Conservation (phyloP, 2,888 invertebrate genomes). For the Anaspis maculata region DNA sequence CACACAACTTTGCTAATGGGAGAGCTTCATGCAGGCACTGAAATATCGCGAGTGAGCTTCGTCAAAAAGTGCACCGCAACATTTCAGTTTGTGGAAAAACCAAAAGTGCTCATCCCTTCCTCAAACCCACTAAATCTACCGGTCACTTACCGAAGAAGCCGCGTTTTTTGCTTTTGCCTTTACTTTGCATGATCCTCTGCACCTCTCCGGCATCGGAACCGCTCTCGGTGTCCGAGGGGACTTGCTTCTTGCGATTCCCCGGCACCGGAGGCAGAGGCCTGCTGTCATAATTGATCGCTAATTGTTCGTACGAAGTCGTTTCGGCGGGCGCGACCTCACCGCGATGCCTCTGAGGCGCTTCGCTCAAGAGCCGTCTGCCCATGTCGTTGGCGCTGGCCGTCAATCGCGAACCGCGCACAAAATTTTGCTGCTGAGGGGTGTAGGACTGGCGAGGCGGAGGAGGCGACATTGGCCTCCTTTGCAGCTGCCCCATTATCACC, state of each 20-base stretch:
- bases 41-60: too few relatives aligned
- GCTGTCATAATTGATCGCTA: constrained; percentile 7
- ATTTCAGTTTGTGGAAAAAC: too few relatives aligned
- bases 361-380: constrained; percentile 26
- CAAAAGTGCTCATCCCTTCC: too few relatives aligned
- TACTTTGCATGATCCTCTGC: constrained; percentile 52
- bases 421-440: constrained; percentile 23
- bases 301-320: neutral
- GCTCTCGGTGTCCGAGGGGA: constrained; percentile 60
- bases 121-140: constrained; percentile 17
- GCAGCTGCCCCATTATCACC: constrained; percentile 37
- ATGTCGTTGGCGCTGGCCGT: constrained; percentile 41
- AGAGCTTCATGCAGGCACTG: too few relatives aligned
- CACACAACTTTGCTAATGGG: too few relatives aligned
- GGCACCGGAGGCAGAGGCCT: constrained; percentile 43
- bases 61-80: too few relatives aligned
- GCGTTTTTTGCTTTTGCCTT: constrained; percentile 31
- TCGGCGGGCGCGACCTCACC: too few relatives aligned
- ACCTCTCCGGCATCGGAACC: constrained; percentile 67
- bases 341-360: too few relatives aligned
- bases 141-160: constrained; percentile 31
- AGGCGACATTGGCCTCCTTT: constrained; percentile 21
- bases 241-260: constrained; percentile 13
- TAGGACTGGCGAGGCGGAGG: constrained; percentile 6
- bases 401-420: constrained; percentile 36